These are phyloP conservation scores for Simalia tracyae DNA, from an alignment of 2,797 vertebrate species.

Conservation along the genomic window DNA sequence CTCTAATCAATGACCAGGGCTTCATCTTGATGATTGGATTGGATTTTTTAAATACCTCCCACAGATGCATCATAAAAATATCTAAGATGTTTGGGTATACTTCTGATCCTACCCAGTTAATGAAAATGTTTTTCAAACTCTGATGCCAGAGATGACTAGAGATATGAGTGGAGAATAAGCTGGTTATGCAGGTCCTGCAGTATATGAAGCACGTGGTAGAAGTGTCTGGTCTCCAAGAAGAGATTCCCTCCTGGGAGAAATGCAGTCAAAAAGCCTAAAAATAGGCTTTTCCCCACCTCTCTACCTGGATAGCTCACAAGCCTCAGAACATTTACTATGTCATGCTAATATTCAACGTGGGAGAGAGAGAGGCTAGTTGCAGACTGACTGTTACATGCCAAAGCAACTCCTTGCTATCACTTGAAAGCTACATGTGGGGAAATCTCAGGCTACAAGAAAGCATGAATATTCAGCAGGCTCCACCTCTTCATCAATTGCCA, in stretches of 20 bases:
- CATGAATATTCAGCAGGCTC: conserved; percentile 65
- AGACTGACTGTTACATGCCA: background rate
- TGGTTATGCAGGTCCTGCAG: background rate
- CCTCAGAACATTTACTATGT: background rate
- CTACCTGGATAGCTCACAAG: background rate
- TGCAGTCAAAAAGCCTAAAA: background rate
- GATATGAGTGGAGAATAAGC: background rate
- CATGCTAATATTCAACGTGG: background rate
- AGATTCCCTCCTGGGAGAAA: background rate
- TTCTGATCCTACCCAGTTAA: background rate
- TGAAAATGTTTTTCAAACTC: background rate
- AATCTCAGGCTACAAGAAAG: background rate
- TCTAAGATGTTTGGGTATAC: background rate
- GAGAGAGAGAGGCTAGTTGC: background rate
- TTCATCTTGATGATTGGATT: background rate
- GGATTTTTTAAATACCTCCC: background rate
- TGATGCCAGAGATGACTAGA: background rate
- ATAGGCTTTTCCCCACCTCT: background rate
- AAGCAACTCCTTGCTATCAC: background rate
- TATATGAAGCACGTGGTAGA: background rate
- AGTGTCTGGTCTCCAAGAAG: background rate
- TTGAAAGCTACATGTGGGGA: conserved; percentile 38
- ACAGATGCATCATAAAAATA: background rate
- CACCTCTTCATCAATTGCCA: conserved; percentile 38
- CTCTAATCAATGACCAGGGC: background rate